A percentile compares a stretch with the other conserved stretches of the same genome.
phyloP scores from a whole-genome alignment of 2,888 invertebrate species.

The Pilophorus perplexus region DNA sequence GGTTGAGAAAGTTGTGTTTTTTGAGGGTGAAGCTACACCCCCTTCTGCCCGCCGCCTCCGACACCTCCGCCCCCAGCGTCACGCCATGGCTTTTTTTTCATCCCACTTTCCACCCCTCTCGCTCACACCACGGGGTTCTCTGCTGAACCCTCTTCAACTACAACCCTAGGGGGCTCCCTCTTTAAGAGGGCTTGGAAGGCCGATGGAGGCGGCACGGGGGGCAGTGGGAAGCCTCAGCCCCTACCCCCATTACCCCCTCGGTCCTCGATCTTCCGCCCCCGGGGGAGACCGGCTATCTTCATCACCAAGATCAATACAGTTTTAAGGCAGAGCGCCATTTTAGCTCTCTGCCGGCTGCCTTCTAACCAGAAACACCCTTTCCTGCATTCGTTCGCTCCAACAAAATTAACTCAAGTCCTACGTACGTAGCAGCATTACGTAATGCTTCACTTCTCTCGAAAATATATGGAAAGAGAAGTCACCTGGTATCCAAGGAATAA shows the following conservation, averaged over 20 bases:
- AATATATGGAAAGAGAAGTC: not conserved
- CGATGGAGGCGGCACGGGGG: not conserved
- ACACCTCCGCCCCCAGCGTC: slow-evolving; percentile 8
- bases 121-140: too few relatives aligned
- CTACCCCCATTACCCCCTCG: slow-evolving; percentile 1
- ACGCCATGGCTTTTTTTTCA: too few relatives aligned
- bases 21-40: slow-evolving; percentile 32
- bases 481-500: not conserved
- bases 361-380: not conserved
- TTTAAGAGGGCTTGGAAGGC: slow-evolving; percentile 5
- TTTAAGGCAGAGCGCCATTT: slow-evolving; percentile 42
- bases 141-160: not conserved
- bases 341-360: slow-evolving; percentile 26
- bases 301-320: slow-evolving; percentile 42
- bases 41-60: not conserved
- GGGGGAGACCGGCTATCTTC: slow-evolving; percentile 22
- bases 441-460: not conserved
- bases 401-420: too few relatives aligned
- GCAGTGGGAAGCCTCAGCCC: not conserved
- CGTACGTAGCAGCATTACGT: not conserved
- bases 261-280: not conserved
- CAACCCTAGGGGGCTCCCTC: slow-evolving; percentile 24
- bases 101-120: too few relatives aligned
- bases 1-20: slow-evolving; percentile 30
- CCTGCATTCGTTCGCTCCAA: not conserved